Conservation (phyloP, 2,888 invertebrate species). For the Amitus sp. region DNA sequence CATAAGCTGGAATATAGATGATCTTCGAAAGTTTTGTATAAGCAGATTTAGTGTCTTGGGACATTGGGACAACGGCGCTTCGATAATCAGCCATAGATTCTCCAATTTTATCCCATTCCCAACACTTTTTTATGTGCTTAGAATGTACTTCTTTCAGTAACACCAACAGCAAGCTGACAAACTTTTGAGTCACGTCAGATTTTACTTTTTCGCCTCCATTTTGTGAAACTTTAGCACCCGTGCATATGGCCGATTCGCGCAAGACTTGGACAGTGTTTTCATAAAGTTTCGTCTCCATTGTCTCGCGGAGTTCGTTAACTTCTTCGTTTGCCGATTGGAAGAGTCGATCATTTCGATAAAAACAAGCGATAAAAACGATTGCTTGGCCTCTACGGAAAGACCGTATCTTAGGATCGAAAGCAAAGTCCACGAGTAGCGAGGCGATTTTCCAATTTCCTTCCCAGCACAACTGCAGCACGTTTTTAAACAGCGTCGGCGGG, state of each 20-base stretch:
- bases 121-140: constrained; percentile 54
- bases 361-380: constrained; percentile 72
- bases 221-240: constrained; percentile 42
- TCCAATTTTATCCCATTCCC: constrained; percentile 66
- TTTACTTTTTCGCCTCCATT: constrained; percentile 47
- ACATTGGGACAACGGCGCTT: constrained; percentile 55
- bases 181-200: constrained; percentile 69
- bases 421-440: constrained; percentile 69
- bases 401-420: constrained; percentile 71
- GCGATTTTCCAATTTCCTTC: constrained; percentile 72
- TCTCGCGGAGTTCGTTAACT: constrained; percentile 57
- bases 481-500: constrained; percentile 75
- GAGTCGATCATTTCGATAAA: constrained; percentile 72
- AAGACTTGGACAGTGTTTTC: constrained; percentile 64
- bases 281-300: constrained; percentile 68
- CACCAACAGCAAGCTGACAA: constrained; percentile 68
- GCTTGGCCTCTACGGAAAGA: constrained; percentile 77
- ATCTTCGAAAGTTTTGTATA: constrained; percentile 66
- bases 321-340: constrained; percentile 63
- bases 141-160: constrained; percentile 65
- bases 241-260: constrained; percentile 53
- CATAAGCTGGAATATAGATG: constrained; percentile 58
- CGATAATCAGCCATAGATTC: constrained; percentile 61
- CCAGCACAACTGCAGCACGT: constrained; percentile 74
- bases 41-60: constrained; percentile 65